These are phyloP conservation scores for Habroteleia sp. DNA, from an alignment of 2,888 invertebrate species.

Conservation along the genomic window DNA sequence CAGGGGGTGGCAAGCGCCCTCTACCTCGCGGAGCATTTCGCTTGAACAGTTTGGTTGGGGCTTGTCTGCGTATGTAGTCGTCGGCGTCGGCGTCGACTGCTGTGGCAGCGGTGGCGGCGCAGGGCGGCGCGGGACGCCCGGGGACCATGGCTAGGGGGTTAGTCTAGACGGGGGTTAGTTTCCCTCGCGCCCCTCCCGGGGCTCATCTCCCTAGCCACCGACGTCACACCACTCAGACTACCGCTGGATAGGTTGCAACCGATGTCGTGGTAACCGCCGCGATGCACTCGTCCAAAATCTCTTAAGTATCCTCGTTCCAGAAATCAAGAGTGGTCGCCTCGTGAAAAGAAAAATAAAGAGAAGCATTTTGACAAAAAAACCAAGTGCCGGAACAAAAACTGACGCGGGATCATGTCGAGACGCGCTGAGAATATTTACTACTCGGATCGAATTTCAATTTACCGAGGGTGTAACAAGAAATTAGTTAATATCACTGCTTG, in stretches of 20 bases:
- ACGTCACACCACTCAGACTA: slow-evolving; percentile 70
- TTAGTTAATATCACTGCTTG: no score
- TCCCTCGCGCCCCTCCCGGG: slow-evolving; percentile 64
- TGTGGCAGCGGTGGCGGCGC: slow-evolving; percentile 19
- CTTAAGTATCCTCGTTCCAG: slow-evolving; percentile 70
- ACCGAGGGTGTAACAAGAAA: no score
- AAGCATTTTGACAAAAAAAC: slow-evolving; percentile 50
- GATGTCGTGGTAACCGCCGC: slow-evolving; percentile 74
- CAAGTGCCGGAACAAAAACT: slow-evolving; percentile 47
- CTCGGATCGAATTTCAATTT: slow-evolving; percentile 11
- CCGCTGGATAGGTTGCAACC: slow-evolving; percentile 77
- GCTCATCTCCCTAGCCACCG: slow-evolving; percentile 68
- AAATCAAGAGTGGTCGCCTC: slow-evolving; percentile 58
- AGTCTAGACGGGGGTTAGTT: slow-evolving; percentile 77
- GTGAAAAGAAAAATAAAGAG: slow-evolving; percentile 56
- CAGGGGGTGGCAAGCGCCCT: slow-evolving; percentile 54
- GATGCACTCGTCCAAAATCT: slow-evolving; percentile 76
- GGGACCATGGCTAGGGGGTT: slow-evolving; percentile 70
- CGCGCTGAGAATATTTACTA: slow-evolving; percentile 5
- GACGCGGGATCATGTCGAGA: slow-evolving; percentile 27
- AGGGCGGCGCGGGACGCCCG: slow-evolving; percentile 32
- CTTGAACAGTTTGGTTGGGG: slow-evolving; percentile 79
- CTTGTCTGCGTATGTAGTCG: slow-evolving; percentile 76
- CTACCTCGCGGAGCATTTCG: slow-evolving; percentile 73
- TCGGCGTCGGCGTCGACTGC: slow-evolving; percentile 44